Evolutionary conservation across 2,888 invertebrate genomes (phyloP), one percentile per base, ranked within the genome.

Genomic region (Apomyelois bistriatella): DNA sequence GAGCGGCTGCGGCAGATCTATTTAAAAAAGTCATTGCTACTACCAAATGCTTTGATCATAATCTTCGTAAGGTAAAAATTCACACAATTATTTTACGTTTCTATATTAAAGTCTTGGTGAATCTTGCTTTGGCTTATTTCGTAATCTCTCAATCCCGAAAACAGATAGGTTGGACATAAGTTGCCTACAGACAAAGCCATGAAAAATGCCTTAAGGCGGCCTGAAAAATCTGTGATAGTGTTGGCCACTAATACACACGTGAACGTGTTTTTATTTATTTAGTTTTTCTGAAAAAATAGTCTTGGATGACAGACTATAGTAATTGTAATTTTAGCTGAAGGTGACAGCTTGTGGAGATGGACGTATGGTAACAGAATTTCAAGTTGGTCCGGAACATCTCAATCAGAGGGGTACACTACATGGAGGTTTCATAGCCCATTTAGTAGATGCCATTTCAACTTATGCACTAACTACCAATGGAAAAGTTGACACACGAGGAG

Each of bases 401-500:
- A 98, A 98, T 80, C 81, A 90, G 10, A 76, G 90, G 32, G 96
- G 96, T 0, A 93, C 93, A 0, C 78, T 98, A 3, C 98, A 98
- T 73, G 98, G 98, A 1, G 98, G 97, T 5, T 93, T 96, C 66
- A 95, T 95, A 3, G 94, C 96, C 2, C 95, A 96, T 0, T 76
- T 98, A 8, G 93, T 96, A 0, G 91, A 91, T 64, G 85, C 87
- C 1, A 77, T 97, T 16, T 97, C 97, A 0, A 95, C 95, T 0
- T 94, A 94, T 72, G 97, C 96, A 0, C 77, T 98, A 1, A 92
- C 95, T 73, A 93, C 95, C 0, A 92, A 93, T 65, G 92, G 90
- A n/a, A 82, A 71, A n/a, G 78, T 87, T 49, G 88, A 91, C 3
- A 88, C 90, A 46, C 92, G 95, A 48, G 97, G 97, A 15, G 95